Percentiles rank a stretch among this genome's conserved stretches.
These are phyloP conservation scores for Paralvinella palmiformis DNA, from an alignment of 1,140 invertebrate genomes.

Conservation along the genomic window DNA sequence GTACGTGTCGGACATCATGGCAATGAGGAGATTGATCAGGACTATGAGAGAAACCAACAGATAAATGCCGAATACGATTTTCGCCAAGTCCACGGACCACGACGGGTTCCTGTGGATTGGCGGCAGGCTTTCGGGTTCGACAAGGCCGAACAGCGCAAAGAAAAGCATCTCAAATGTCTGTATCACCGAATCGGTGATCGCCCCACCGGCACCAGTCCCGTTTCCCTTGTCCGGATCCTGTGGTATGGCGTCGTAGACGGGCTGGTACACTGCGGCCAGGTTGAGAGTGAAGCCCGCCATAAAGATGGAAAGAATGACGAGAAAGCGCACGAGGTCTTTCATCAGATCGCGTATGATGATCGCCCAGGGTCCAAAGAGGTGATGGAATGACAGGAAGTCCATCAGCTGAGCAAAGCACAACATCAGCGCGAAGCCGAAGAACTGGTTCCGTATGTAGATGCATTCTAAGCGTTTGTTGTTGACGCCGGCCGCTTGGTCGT, in stretches of 20 bases:
- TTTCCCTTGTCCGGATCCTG: slow-evolving; percentile 25
- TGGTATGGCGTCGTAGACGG: slow-evolving; percentile 54
- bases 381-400: slow-evolving; percentile 87
- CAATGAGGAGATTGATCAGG: slow-evolving; percentile 96
- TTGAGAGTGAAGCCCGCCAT: slow-evolving; percentile 98
- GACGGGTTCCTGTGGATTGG: slow-evolving; percentile 53
- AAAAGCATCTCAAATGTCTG: slow-evolving; percentile 86
- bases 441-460: slow-evolving; percentile 90
- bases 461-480: slow-evolving; percentile 67
- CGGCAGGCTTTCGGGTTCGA: slow-evolving; percentile 69
- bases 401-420: slow-evolving; percentile 94
- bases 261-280: slow-evolving; percentile 91
- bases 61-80: slow-evolving; percentile 84
- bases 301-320: slow-evolving; percentile 95
- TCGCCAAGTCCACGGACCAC: slow-evolving; percentile 54
- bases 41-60: slow-evolving; percentile 96
- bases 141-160: slow-evolving; percentile 95
- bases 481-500: slow-evolving; percentile 52
- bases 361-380: slow-evolving; percentile 95
- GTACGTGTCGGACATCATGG: slow-evolving; percentile 99
- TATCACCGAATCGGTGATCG: slow-evolving; percentile 3
- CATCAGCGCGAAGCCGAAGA: slow-evolving; percentile 88
- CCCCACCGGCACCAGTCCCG: slow-evolving; percentile 29
- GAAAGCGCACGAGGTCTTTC: slow-evolving; percentile 80
- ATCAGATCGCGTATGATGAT: slow-evolving; percentile 61